phyloP scores from a whole-genome alignment of 2,113 vertebrate species.

The Ginglymostoma cirratum region DNA sequence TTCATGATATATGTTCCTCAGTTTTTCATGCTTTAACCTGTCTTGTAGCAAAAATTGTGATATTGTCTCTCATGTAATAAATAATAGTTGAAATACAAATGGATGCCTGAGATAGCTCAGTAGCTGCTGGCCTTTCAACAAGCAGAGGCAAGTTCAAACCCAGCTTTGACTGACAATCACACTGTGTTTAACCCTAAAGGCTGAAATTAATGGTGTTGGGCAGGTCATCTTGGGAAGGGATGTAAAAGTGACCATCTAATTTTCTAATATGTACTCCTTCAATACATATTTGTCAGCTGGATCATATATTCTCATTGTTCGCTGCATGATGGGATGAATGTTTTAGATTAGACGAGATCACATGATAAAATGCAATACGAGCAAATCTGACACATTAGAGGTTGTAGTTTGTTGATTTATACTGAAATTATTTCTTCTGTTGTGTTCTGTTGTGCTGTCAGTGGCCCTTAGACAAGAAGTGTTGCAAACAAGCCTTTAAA shows the following conservation, averaged over 20 bases:
- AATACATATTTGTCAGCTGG: not conserved
- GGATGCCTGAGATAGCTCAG: not conserved
- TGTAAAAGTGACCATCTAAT: not conserved
- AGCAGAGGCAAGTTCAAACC: not conserved
- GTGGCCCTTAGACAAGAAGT: not conserved
- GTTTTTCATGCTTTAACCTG: not conserved
- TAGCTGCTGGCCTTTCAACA: not conserved
- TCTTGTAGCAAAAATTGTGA: not conserved
- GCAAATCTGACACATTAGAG: not conserved
- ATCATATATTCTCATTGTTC: not conserved
- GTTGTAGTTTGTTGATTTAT: not conserved
- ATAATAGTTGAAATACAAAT: not conserved
- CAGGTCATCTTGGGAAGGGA: not conserved
- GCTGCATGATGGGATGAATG: not conserved
- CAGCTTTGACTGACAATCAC: not conserved
- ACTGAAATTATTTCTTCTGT: not conserved
- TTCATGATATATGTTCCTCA: not conserved
- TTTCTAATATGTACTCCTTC: not conserved
- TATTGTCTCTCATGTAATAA: not conserved
- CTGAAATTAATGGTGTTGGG: not conserved
- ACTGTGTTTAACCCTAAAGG: not conserved
- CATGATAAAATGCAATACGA: not conserved
- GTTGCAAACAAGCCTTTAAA: conserved; percentile 11
- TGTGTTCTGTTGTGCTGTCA: not conserved
- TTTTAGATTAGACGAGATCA: not conserved